Percentiles rank a stretch among this genome's conserved stretches.
These are phyloP conservation scores for Drepana falcataria DNA, from an alignment of 2,888 invertebrate genomes.

Conservation along the genomic window DNA sequence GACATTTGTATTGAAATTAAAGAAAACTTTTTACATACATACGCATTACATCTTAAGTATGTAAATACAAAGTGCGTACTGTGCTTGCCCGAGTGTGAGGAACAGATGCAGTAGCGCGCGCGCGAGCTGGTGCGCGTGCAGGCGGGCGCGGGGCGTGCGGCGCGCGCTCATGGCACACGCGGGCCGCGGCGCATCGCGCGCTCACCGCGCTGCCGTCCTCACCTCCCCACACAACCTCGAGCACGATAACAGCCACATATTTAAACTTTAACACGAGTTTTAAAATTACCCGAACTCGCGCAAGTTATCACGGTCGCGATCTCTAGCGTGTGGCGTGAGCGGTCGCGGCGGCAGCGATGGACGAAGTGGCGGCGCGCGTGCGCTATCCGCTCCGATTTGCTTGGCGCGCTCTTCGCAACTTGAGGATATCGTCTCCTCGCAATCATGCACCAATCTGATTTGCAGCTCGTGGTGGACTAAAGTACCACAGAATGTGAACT, in stretches of 20 bases:
- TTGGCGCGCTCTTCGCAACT: conserved; percentile 28
- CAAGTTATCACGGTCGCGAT: conserved; percentile 40
- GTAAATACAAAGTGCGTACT: conserved; percentile 42
- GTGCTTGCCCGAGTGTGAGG: conserved; percentile 44
- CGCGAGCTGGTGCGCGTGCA: conserved; percentile 35
- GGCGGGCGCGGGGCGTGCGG: conserved; percentile 41
- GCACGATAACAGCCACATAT: conserved; percentile 14
- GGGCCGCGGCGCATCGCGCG: conserved; percentile 54
- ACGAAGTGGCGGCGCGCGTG: conserved; percentile 72
- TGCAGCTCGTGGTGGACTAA: neutral
- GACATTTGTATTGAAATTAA: neutral
- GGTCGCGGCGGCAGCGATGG: conserved; percentile 50
- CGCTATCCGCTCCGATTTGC: conserved; percentile 40
- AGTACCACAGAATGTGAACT: neutral
- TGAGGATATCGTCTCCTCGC: conserved; percentile 2
- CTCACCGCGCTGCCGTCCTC: conserved; percentile 38
- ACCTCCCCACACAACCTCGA: conserved; percentile 17
- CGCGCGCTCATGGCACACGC: conserved; percentile 70
- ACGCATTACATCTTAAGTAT: neutral
- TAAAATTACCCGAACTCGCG: conserved; percentile 1
- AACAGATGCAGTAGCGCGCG: conserved; percentile 38
- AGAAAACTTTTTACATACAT: neutral
- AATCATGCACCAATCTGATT: neutral
- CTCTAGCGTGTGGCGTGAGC: conserved; percentile 46
- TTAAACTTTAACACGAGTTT: conserved; percentile 4